Evolutionary conservation across 2,888 invertebrate species (phyloP).

Genomic region (Cephus pulcher): DNA sequence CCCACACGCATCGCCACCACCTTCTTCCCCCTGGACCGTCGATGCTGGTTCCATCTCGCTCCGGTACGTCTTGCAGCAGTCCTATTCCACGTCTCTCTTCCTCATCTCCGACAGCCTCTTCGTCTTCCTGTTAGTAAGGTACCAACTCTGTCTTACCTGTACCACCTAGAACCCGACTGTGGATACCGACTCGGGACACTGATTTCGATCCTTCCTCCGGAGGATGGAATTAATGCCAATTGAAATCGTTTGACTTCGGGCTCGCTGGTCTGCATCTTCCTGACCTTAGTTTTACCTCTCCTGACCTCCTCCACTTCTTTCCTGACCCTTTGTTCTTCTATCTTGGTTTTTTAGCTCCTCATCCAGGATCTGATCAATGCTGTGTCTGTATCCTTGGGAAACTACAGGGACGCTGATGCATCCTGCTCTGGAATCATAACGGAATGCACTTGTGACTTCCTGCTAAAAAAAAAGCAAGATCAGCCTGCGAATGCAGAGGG

Average conservation of each 20-base stretch:
- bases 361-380: neutral
- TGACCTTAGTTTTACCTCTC: conserved; percentile 7
- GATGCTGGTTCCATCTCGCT: neutral
- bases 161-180: neutral
- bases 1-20: conserved; percentile 58
- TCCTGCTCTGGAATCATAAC: neutral
- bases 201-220: neutral
- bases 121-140: neutral
- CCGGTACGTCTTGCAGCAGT: neutral
- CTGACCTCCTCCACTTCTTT: conserved; percentile 24
- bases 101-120: neutral
- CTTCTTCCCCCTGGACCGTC: neutral
- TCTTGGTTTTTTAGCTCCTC: conserved; percentile 3
- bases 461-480: neutral
- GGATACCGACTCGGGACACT: neutral
- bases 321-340: conserved; percentile 14
- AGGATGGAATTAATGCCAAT: neutral
- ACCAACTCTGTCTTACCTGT: neutral
- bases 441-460: neutral
- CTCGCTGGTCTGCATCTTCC: neutral
- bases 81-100: neutral
- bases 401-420: neutral
- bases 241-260: neutral
- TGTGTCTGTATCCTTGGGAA: neutral
- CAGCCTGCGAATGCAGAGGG: neutral